Conservation (phyloP, 2,888 invertebrate genomes). For the Perdita meconis region DNA sequence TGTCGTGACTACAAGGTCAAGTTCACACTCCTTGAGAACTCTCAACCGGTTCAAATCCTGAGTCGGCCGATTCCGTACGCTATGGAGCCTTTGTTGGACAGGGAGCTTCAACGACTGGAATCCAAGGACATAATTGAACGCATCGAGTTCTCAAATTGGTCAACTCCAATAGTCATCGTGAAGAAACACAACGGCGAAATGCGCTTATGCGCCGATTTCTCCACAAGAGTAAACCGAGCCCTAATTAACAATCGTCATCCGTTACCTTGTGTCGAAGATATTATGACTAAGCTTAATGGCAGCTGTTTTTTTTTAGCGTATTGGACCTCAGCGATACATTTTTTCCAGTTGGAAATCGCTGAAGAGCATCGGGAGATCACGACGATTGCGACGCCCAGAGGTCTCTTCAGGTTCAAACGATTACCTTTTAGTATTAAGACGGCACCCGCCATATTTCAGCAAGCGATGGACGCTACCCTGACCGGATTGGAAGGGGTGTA, state of each 20-base stretch:
- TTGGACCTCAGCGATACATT: not conserved
- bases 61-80: not conserved
- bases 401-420: not conserved
- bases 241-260: not conserved
- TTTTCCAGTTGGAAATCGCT: not conserved
- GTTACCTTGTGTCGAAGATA: not conserved
- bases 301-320: not conserved
- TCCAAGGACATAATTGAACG: not conserved
- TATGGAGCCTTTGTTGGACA: not conserved
- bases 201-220: not conserved
- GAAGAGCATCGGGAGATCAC: not conserved
- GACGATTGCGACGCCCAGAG: not conserved
- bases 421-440: not conserved
- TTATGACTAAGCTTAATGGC: not conserved
- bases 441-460: not conserved
- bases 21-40: not conserved
- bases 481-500: not conserved
- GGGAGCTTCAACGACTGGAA: not conserved
- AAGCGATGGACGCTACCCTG: not conserved
- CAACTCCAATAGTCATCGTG: not conserved
- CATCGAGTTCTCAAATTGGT: not conserved
- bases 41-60: not conserved
- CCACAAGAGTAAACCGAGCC: not conserved
- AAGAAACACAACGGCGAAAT: not conserved
- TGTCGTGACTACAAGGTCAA: not conserved